phyloP scores from a whole-genome alignment of 2,888 invertebrate genomes.

The Aporophyla lueneburgensis region DNA sequence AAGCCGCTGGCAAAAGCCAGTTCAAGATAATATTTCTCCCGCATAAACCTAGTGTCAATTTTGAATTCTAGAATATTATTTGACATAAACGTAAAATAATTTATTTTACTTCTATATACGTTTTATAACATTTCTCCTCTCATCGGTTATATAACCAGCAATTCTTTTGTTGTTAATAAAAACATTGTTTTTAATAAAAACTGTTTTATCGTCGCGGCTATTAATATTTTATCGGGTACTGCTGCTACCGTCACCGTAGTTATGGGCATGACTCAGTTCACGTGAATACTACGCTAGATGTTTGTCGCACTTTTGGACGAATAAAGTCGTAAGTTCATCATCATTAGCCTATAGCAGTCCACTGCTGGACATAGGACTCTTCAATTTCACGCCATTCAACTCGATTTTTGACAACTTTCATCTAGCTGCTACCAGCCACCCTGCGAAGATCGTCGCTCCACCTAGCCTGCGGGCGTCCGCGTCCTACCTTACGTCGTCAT shows the following conservation, averaged over 20 bases:
- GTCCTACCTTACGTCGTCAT: background rate
- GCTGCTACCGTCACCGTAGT: constrained; percentile 61
- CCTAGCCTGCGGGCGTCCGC: no score
- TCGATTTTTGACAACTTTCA: no score
- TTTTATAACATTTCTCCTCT: constrained; percentile 26
- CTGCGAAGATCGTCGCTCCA: no score
- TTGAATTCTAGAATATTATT: background rate
- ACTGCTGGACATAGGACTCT: no score
- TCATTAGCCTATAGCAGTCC: no score
- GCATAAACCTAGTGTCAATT: background rate
- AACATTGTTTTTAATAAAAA: constrained; percentile 74
- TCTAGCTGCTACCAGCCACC: no score
- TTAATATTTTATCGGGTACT: constrained; percentile 71
- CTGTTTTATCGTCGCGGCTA: constrained; percentile 67
- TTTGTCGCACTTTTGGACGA: background rate
- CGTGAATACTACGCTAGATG: constrained; percentile 32
- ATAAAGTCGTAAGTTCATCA: background rate
- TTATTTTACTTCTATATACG: background rate
- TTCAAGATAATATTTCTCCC: background rate
- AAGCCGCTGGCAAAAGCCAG: no score
- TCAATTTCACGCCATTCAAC: no score
- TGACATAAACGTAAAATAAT: background rate
- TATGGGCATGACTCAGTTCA: constrained; percentile 58
- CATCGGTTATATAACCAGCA: constrained; percentile 55
- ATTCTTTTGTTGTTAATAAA: no score